Conservation (phyloP, 1,140 invertebrate species). For the Protaetia brevitarsis region DNA sequence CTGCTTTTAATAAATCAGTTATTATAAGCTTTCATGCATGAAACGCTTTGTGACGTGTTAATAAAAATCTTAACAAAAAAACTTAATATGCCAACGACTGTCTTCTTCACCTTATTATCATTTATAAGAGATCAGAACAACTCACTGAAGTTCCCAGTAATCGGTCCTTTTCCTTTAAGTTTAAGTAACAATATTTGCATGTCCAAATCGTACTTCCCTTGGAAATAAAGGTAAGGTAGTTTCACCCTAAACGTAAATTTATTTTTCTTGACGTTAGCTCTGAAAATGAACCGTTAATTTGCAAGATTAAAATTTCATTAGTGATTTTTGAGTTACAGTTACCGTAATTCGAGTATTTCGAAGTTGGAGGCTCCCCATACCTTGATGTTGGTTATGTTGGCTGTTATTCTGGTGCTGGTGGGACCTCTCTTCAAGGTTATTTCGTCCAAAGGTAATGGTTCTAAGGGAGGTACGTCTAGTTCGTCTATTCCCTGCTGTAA, state of each 20-base stretch:
- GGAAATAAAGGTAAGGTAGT: slow-evolving; percentile 52
- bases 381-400: slow-evolving; percentile 43
- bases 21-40: too few species aligned
- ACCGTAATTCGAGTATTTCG: slow-evolving; percentile 41
- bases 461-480: slow-evolving; percentile 63
- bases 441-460: slow-evolving; percentile 61
- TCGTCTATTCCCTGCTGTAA: slow-evolving; percentile 63
- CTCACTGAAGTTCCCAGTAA: slow-evolving; percentile 67
- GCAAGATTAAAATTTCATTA: background rate
- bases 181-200: slow-evolving; percentile 58
- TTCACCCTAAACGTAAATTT: slow-evolving; percentile 48
- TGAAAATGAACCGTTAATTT: slow-evolving; percentile 40
- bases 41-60: too few species aligned
- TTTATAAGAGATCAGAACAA: slow-evolving; percentile 32
- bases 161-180: slow-evolving; percentile 60
- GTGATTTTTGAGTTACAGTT: slow-evolving; percentile 19
- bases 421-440: slow-evolving; percentile 41
- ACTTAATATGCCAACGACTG: too few species aligned
- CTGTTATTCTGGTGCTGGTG: slow-evolving; percentile 37
- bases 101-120: too few species aligned
- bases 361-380: slow-evolving; percentile 42
- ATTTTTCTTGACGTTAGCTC: slow-evolving; percentile 54
- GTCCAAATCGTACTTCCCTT: slow-evolving; percentile 57
- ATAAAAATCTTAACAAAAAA: too few species aligned
- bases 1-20: too few species aligned